A percentile compares a stretch with the other conserved stretches of the same genome.
Conservation (phyloP, 2,888 invertebrate genomes). For the Zelleria hepariella region DNA sequence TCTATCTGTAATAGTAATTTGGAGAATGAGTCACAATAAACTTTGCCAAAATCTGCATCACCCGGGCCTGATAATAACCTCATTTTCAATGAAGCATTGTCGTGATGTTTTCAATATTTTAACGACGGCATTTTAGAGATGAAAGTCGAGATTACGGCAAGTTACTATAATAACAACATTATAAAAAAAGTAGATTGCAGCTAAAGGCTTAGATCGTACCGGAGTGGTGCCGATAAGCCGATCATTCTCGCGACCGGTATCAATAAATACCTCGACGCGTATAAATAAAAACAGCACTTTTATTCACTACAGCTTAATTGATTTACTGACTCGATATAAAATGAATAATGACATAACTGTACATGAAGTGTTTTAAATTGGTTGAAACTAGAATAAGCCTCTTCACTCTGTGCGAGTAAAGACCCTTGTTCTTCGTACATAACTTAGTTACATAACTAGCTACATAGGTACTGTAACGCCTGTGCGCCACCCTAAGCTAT, state of each 20-base stretch:
- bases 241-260: not conserved
- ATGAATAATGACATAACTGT: not conserved
- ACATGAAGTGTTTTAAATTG: not conserved
- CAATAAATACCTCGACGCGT: not conserved
- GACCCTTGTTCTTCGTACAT: too few relatives aligned
- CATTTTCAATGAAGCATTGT: constrained; percentile 32
- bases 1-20: too few relatives aligned
- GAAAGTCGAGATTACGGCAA: not conserved
- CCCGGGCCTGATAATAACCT: constrained; percentile 16
- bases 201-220: constrained; percentile 8
- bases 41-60: not conserved
- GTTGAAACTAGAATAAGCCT: too few relatives aligned
- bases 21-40: not conserved
- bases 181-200: constrained; percentile 6
- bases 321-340: not conserved
- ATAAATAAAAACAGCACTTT: not conserved
- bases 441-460: too few relatives aligned
- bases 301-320: not conserved
- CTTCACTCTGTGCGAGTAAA: too few relatives aligned
- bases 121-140: not conserved
- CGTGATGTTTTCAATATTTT: not conserved
- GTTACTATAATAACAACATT: constrained; percentile 9
- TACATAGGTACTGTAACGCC: too few relatives aligned
- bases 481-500: too few relatives aligned
- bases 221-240: not conserved